Base-by-base conservation (phyloP, 2,797 vertebrate genomes). In the Girardinus metallicus region DNA sequence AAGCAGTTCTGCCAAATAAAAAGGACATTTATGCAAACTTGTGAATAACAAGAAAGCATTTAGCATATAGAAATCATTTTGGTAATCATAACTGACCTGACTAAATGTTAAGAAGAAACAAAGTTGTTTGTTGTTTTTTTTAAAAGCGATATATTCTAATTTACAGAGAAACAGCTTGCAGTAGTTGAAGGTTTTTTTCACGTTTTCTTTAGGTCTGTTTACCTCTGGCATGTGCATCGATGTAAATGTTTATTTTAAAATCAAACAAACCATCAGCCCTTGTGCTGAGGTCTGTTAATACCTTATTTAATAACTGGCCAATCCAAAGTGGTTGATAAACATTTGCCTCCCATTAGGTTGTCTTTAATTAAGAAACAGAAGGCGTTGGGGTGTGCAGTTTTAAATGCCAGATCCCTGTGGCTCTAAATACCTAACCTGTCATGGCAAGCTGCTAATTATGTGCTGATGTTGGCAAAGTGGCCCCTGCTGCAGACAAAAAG, bases 361-460 rank as follows among this genome's bases (percentile, higher is more conserved):
- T 85, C 82, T 88, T 93, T 95, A 95, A 95, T 95, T 93, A 95
- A 89, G 88, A 78, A 94, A 89, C 91, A 88, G 83, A 91, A 93
- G 88, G 93, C 70, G 44, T 80, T 85, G 73, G 92, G 85, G 90
- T 88, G 85, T 89, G 92, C 91, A 84, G 76, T 85, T 90, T 90
- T 90, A 93, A 95, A 95, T 91, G 90, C 93, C 93, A 93, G 90
- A 87, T 93, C 92, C 90, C 93, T 41, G 79, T 86, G 90, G 91
- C 86, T 83, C 87, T 86, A 78, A 83, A 73, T 78, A n/a, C 90
- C 88, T 89, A 89, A 90, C 92, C 90, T 92, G 92, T 89, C 91
- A 84, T 85, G 81, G 90, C 87, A 91, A 86, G 87, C 87, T 89
- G 92, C 88, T 92, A 91, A 93, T 92, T 90, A 91, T 93, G 87